A percentile compares a stretch with the other conserved stretches of the same genome.
These are phyloP conservation scores for Ibidorhyncha struthersii DNA, from an alignment of 2,113 vertebrate genomes.

Conservation along the genomic window DNA sequence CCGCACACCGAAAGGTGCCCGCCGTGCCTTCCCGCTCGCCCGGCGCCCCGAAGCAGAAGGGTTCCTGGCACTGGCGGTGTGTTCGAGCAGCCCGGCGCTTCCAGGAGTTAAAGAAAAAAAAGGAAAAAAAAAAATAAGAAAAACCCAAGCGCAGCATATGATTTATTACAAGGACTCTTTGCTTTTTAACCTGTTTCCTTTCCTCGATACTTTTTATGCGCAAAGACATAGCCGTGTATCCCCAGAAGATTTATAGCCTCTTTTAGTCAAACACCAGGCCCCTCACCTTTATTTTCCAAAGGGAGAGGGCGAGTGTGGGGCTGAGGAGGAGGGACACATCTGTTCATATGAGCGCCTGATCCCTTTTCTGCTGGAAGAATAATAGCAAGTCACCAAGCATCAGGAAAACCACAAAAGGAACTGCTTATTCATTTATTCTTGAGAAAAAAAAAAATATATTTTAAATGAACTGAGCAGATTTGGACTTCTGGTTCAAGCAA, in stretches of 20 bases:
- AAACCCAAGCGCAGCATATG: rapidly evolving
- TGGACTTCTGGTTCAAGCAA: slow-evolving; percentile 55
- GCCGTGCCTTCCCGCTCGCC: neutral
- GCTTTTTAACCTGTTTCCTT: neutral
- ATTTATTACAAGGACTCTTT: neutral
- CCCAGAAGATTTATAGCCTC: neutral
- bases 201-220: neutral
- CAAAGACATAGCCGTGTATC: neutral
- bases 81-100: neutral
- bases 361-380: slow-evolving; percentile 28
- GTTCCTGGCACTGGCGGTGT: rapidly evolving
- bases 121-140: no score
- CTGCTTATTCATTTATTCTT: slow-evolving; percentile 37
- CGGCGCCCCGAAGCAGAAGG: rapidly evolving
- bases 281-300: neutral
- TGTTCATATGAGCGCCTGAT: neutral
- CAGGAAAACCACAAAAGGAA: slow-evolving; percentile 50
- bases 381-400: slow-evolving; percentile 36
- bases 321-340: slow-evolving; percentile 34
- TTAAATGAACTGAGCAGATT: slow-evolving; percentile 59
- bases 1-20: no score
- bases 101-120: neutral
- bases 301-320: neutral
- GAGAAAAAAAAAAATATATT: slow-evolving; percentile 24
- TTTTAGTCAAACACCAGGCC: neutral